Evolutionary conservation across 2,797 vertebrate species (phyloP).

Genomic region (Pangasius larnaudii): DNA sequence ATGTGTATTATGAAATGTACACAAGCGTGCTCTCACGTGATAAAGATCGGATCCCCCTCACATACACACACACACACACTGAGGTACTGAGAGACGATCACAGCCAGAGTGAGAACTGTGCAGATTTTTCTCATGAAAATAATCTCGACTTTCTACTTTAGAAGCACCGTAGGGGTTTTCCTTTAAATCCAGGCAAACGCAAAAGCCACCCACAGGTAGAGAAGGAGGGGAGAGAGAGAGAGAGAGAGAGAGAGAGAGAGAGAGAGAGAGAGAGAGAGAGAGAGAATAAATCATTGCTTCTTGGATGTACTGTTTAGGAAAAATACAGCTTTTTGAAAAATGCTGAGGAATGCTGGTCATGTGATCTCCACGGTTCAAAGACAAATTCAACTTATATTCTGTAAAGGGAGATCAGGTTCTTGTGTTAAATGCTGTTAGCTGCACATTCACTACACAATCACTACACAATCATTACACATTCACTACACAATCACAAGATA

Average conservation of each 20-base stretch:
- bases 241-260: not conserved
- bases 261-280: not conserved
- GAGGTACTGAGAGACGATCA: conserved; percentile 11
- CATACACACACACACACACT: not conserved
- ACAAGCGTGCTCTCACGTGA: not conserved
- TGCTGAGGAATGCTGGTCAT: not conserved
- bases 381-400: no score
- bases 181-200: conserved; percentile 10
- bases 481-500: not conserved
- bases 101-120: not conserved
- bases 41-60: not conserved
- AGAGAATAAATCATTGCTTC: not conserved
- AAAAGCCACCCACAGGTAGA: not conserved
- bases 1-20: not conserved
- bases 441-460: not conserved
- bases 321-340: not conserved
- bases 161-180: conserved; percentile 59
- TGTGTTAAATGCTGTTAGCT: not conserved
- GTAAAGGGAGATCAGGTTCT: not conserved
- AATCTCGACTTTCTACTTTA: conserved; percentile 59
- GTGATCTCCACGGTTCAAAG: not conserved
- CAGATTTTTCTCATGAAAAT: conserved; percentile 60
- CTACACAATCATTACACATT: not conserved
- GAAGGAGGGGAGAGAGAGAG: not conserved
- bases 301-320: not conserved